Evolutionary conservation across 2,888 invertebrate species (phyloP), one percentile per base, ranked within the genome.

Genomic region (Cephus nigrinus): DNA sequence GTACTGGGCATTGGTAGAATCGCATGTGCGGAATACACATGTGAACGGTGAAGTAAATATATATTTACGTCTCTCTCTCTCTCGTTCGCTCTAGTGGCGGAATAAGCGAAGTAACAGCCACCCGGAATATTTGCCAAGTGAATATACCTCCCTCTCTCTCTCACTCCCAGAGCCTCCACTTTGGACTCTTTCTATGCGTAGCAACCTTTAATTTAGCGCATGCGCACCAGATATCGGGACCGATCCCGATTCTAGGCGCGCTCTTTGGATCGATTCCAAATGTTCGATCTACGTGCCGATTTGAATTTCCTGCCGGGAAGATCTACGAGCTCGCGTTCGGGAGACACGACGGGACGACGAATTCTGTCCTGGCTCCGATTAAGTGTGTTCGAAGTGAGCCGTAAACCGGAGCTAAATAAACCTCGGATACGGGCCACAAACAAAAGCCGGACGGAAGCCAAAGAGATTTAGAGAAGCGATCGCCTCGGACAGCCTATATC

Each of bases 331-430:
- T 15, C 1, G 71, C 69, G 32, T 40, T 69, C 69, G 71, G 36
- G 71, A 1, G 40, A 34, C 31, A 76, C 68, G 32, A 4, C 33
- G 33, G 73, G 33, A 69, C 71, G 83, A 84, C 88, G 85, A 83
- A 84, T 86, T 82, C 83, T 84, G 83, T 84, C 83, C 86, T 87
- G 86, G 88, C 88, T 86, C 87, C 85, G 83, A 84, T 86, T 86
- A 86, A 89, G 88, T 86, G 88, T 90, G 88, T 88, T 88, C 87
- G 84, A 86, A 88, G 90, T 88, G 87, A 89, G 88, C 86, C 87
- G 88, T 89, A 89, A 88, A 86, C 83, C 11, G 83, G 80, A 85
- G 87, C 88, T 88, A 89, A 91, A 90, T 90, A 90, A 90, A 89
- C 90, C 87, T 85, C 83, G 83, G 78, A 33, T 81, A 81, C 80